Percentiles rank a stretch among this genome's conserved stretches.
phyloP scores from a whole-genome alignment of 2,113 vertebrate genomes.

The Eulemur rufifrons region DNA sequence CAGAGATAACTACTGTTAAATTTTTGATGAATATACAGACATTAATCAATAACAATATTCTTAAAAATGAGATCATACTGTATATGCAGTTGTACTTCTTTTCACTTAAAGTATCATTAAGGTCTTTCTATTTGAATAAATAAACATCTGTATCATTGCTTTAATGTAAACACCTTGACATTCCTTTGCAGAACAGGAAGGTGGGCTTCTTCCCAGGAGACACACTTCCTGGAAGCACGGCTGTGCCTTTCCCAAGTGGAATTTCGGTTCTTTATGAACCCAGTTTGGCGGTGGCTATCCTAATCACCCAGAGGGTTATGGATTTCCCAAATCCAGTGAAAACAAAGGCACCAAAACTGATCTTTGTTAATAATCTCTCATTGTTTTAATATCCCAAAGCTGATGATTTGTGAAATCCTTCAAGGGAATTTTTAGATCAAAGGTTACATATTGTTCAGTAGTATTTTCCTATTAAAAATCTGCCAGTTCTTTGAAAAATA shows the following conservation, averaged over 20 bases:
- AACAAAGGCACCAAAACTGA: neutral
- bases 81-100: neutral
- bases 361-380: neutral
- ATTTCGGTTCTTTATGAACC: neutral
- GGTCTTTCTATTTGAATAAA: neutral
- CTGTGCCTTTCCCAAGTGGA: neutral
- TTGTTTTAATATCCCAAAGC: neutral
- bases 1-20: neutral
- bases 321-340: neutral
- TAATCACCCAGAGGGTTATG: neutral
- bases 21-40: conserved; percentile 19
- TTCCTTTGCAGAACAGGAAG: neutral
- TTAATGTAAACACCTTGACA: neutral
- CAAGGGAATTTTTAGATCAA: neutral
- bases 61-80: neutral
- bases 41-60: neutral
- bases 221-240: neutral
- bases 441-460: neutral
- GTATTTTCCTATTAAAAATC: neutral
- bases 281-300: neutral
- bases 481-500: neutral
- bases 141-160: neutral
- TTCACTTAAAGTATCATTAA: neutral
- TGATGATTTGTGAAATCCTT: neutral
- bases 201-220: neutral